phyloP scores from a whole-genome alignment of 1,140 invertebrate genomes.

The Macrostomum lignano region DNA sequence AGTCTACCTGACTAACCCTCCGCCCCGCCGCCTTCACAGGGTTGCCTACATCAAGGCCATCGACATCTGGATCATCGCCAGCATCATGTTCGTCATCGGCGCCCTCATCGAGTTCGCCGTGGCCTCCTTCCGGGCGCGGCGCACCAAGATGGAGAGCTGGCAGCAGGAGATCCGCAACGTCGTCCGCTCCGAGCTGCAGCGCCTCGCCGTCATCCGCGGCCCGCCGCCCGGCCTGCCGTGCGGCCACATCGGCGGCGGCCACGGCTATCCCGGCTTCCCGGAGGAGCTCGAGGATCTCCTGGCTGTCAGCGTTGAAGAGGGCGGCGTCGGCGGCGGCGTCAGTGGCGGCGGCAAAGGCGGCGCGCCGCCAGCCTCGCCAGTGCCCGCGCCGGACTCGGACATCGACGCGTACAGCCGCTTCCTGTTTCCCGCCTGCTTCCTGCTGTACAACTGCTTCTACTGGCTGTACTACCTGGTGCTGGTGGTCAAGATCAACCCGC shows the following conservation, averaged over 20 bases:
- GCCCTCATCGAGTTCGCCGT: slow-evolving; percentile 20
- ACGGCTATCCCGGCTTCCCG: not conserved
- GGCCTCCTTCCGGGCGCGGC: slow-evolving; percentile 9
- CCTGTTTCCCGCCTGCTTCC: slow-evolving; percentile 4
- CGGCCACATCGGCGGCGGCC: not conserved
- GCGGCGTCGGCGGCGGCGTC: not conserved
- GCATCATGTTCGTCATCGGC: slow-evolving; percentile 19
- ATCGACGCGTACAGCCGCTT: slow-evolving; percentile 6
- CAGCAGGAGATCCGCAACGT: slow-evolving; percentile 4
- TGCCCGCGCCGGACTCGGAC: slow-evolving; percentile 3
- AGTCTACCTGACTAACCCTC: too few relatives aligned
- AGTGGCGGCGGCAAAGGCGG: too few relatives aligned
- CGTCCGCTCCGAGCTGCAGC: slow-evolving; percentile 1
- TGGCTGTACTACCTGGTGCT: slow-evolving; percentile 6
- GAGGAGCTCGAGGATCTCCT: not conserved
- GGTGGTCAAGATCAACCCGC: too few relatives aligned
- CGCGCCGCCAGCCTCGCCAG: not conserved
- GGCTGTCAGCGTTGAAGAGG: slow-evolving; percentile 1
- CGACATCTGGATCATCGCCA: slow-evolving; percentile 21
- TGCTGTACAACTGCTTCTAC: slow-evolving; percentile 6
- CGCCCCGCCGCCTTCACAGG: too few relatives aligned
- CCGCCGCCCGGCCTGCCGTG: not conserved
- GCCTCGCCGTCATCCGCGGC: slow-evolving; percentile 1
- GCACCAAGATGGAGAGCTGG: slow-evolving; percentile 3
- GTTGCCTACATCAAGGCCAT: slow-evolving; percentile 22